Percentiles rank a stretch among this genome's conserved stretches.
These are phyloP conservation scores for Crossaster papposus DNA, from an alignment of 53 echinoderm and acorn worm genomes.

Conservation along the genomic window DNA sequence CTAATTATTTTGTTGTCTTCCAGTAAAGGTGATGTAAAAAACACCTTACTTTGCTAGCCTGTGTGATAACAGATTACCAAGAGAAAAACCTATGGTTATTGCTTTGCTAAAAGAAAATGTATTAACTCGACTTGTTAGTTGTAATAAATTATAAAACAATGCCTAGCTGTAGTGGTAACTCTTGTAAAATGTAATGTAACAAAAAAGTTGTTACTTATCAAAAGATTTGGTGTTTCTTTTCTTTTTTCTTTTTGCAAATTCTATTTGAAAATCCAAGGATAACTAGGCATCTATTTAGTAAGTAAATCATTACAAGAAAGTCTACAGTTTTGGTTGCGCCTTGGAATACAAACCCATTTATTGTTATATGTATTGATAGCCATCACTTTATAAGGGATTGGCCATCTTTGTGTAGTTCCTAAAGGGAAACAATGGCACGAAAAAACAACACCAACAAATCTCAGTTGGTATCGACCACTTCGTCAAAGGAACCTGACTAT, in stretches of 20 bases:
- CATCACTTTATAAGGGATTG: background rate
- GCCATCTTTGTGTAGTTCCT: background rate
- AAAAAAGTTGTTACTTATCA: slow-evolving; percentile 19
- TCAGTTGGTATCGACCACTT: too few relatives aligned
- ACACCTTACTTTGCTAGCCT: slow-evolving; percentile 40
- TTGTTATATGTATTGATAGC: background rate
- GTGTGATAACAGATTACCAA: slow-evolving; percentile 31
- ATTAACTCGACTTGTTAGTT: slow-evolving; percentile 34
- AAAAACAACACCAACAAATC: background rate
- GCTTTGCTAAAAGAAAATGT: slow-evolving; percentile 39
- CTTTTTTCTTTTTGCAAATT: slow-evolving; percentile 12
- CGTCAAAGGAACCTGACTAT: background rate
- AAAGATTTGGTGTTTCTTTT: slow-evolving; percentile 6
- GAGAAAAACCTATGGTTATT: slow-evolving; percentile 12
- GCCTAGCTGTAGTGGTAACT: slow-evolving; percentile 36
- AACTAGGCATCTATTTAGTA: slow-evolving; percentile 9
- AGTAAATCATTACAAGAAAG: background rate
- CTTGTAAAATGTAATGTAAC: slow-evolving; percentile 22
- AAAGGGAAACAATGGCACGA: background rate
- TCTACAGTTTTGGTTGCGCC: background rate
- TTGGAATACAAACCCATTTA: background rate
- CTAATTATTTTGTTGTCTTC: slow-evolving; percentile 57
- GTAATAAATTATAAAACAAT: slow-evolving; percentile 19
- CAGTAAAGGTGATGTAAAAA: slow-evolving; percentile 19
- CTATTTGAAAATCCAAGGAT: slow-evolving; percentile 22